Evolutionary conservation across 2,113 vertebrate species (phyloP).

Genomic region (Cyanoliseus patagonus): DNA sequence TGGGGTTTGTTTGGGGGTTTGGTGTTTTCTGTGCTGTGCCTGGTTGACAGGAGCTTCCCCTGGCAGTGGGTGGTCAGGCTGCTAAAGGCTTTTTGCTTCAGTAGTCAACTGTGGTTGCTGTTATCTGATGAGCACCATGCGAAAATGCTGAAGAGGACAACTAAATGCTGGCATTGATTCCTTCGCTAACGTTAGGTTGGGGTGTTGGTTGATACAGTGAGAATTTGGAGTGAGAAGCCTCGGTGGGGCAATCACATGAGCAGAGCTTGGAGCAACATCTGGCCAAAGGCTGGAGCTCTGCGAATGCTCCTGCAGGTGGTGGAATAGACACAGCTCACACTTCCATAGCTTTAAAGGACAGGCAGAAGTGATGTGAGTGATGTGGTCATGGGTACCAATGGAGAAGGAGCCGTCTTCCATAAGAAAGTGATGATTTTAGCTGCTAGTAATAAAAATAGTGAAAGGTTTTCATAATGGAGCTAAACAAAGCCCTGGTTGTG

Average conservation of each 20-base stretch:
- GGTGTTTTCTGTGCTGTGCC: not conserved
- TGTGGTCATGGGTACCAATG: not conserved
- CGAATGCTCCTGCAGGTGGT: fast-evolving
- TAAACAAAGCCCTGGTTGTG: not conserved
- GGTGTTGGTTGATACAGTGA: not conserved
- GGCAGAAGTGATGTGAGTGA: not conserved
- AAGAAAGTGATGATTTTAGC: not conserved
- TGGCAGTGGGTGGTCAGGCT: not conserved
- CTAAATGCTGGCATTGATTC: fast-evolving
- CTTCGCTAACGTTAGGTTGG: not conserved
- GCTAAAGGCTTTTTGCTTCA: not conserved
- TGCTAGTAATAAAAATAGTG: not conserved
- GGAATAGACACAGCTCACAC: not conserved
- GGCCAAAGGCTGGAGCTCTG: not conserved
- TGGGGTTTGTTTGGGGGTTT: not conserved
- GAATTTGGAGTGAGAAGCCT: not conserved
- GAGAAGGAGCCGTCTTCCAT: not conserved
- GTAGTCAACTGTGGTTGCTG: not conserved
- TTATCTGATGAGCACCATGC: not conserved
- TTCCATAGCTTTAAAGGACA: not conserved
- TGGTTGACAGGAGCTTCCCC: not conserved
- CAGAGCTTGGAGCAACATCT: not conserved
- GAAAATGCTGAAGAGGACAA: not conserved
- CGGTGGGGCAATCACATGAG: fast-evolving
- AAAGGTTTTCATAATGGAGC: not conserved